phyloP scores from a whole-genome alignment of 1,140 invertebrate species.

The Spodoptera frugiperda region DNA sequence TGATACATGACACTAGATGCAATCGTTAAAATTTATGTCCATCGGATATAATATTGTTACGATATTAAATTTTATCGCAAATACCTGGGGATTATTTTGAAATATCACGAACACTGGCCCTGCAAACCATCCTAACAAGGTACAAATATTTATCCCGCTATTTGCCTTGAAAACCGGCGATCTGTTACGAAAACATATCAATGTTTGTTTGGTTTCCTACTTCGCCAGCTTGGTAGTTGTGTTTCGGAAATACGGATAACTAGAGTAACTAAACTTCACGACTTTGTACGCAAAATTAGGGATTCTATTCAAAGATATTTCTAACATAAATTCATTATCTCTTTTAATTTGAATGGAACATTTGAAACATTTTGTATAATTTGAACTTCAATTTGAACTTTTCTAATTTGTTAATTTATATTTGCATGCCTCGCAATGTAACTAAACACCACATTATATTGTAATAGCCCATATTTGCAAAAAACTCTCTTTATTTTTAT shows the following conservation, averaged over 20 bases:
- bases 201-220: constrained; percentile 13
- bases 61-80: constrained; percentile 17
- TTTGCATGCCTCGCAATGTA: no score
- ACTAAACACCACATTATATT: no score
- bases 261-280: no score
- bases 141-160: constrained; percentile 37
- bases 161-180: constrained; percentile 17
- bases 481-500: no score
- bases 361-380: no score
- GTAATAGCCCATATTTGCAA: no score
- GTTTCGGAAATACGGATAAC: background rate
- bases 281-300: no score
- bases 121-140: constrained; percentile 3
- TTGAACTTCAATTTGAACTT: no score
- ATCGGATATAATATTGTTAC: constrained; percentile 23
- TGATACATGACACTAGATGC: background rate
- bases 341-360: no score
- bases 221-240: constrained; percentile 13
- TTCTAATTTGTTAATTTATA: no score
- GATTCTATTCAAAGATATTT: no score
- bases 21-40: constrained; percentile 32
- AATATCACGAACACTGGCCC: constrained; percentile 18
- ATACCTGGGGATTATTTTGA: constrained; percentile 34
- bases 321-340: no score
- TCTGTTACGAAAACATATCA: constrained; percentile 19